These are phyloP conservation scores for Propithecus perrieri DNA, from an alignment of 2,797 vertebrate species.

Conservation along the genomic window DNA sequence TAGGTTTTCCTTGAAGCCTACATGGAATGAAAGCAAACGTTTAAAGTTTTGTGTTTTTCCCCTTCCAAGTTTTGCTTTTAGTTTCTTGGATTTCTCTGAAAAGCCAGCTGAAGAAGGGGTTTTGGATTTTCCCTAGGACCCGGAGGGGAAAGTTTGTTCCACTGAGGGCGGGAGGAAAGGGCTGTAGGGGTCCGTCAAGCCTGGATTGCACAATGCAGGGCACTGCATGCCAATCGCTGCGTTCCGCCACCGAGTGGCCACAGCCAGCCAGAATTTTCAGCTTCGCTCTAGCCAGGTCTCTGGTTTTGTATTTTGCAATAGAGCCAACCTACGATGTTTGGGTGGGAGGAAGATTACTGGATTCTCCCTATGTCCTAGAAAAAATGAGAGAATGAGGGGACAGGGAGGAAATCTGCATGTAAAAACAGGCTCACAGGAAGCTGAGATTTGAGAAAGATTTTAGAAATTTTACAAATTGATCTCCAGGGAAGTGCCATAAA, in stretches of 20 bases:
- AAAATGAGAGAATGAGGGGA: slow-evolving; percentile 30
- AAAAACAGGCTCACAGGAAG: slow-evolving; percentile 68
- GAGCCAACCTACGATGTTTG: slow-evolving; percentile 49
- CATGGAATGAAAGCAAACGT: neutral
- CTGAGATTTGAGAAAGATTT: slow-evolving; percentile 62
- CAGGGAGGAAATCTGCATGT: slow-evolving; percentile 50
- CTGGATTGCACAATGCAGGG: slow-evolving; percentile 30
- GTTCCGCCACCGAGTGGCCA: slow-evolving; percentile 52
- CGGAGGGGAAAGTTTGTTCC: neutral
- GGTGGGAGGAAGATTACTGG: slow-evolving; percentile 41
- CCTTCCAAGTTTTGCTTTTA: neutral
- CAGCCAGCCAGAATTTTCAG: slow-evolving; percentile 52
- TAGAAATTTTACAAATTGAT: slow-evolving; percentile 66
- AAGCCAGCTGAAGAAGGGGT: neutral
- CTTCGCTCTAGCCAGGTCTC: neutral
- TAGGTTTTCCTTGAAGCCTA: slow-evolving; percentile 20
- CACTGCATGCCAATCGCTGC: slow-evolving; percentile 34
- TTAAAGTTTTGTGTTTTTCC: neutral
- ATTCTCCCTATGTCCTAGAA: slow-evolving; percentile 43
- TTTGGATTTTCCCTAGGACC: slow-evolving; percentile 40
- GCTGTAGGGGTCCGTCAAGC: neutral
- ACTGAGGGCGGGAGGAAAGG: neutral
- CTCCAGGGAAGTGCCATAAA: slow-evolving; percentile 46
- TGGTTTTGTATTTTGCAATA: slow-evolving; percentile 70
- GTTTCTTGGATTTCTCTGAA: slow-evolving; percentile 41